These are phyloP conservation scores for Siniperca chuatsi DNA, from an alignment of 2,113 vertebrate genomes.

Conservation along the genomic window DNA sequence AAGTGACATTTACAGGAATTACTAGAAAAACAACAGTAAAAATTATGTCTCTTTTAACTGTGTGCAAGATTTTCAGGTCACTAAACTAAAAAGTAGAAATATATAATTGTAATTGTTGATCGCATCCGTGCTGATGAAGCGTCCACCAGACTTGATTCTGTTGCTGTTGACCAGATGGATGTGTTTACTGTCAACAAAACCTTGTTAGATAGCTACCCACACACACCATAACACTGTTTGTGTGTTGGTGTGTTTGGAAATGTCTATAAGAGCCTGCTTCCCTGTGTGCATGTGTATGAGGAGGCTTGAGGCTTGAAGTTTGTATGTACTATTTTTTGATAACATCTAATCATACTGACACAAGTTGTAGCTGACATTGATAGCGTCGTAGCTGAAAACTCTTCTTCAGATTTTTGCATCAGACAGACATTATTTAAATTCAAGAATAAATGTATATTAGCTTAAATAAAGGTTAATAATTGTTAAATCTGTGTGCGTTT, in stretches of 20 bases:
- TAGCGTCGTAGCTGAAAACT: background rate
- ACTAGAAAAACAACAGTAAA: constrained; percentile 2
- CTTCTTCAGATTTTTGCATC: background rate
- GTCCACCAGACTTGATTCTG: constrained; percentile 54
- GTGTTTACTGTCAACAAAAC: constrained; percentile 82
- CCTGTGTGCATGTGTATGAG: constrained; percentile 5
- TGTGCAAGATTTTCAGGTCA: background rate
- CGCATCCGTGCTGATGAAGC: constrained; percentile 30
- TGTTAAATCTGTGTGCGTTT: constrained; percentile 34
- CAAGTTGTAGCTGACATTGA: constrained; percentile 1
- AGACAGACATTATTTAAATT: constrained; percentile 9
- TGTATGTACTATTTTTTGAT: constrained; percentile 18
- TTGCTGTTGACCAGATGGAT: constrained; percentile 82
- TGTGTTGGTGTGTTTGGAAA: constrained; percentile 46
- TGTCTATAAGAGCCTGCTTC: constrained; percentile 29
- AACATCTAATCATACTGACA: constrained; percentile 19
- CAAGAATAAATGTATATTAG: constrained; percentile 7
- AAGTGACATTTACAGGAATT: constrained; percentile 35
- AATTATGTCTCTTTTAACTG: background rate
- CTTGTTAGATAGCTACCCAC: constrained; percentile 78
- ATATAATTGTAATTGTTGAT: constrained; percentile 28
- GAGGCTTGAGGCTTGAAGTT: constrained; percentile 12
- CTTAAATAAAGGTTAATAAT: constrained; percentile 18
- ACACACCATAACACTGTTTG: constrained; percentile 55
- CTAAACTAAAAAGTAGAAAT: background rate